Conservation (phyloP, 1,140 invertebrate species). For the Ladona fulva region DNA sequence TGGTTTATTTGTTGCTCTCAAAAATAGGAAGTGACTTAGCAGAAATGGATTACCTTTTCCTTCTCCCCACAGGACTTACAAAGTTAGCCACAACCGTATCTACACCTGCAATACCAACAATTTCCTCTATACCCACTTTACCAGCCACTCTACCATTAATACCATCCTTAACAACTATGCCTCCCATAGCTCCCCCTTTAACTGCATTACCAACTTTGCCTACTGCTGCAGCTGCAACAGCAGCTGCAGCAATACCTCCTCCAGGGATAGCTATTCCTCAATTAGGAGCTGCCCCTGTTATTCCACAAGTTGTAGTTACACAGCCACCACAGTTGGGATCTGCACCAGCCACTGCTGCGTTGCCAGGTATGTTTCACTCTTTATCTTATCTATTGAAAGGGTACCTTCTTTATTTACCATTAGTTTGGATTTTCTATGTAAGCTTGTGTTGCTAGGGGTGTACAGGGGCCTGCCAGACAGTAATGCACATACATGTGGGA, state of each 20-base stretch:
- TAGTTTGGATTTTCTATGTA: no score
- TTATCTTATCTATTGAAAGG: no score
- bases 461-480: no score
- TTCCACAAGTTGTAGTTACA: slow-evolving; percentile 18
- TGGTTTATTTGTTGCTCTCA: slow-evolving; percentile 19
- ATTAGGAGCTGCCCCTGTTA: slow-evolving; percentile 28
- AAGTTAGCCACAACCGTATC: slow-evolving; percentile 28
- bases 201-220: slow-evolving; percentile 26
- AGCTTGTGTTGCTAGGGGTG: no score
- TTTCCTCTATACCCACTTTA: slow-evolving; percentile 20
- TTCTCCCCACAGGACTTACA: slow-evolving; percentile 29
- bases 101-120: slow-evolving; percentile 26
- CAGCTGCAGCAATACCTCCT: slow-evolving; percentile 35
- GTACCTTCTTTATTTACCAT: no score
- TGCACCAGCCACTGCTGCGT: not conserved
- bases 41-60: slow-evolving; percentile 23
- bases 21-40: not conserved
- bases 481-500: no score
- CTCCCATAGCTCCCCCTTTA: slow-evolving; percentile 20
- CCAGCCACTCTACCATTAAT: slow-evolving; percentile 24
- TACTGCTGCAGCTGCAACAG: slow-evolving; percentile 29
- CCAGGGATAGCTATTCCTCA: slow-evolving; percentile 54
- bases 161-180: slow-evolving; percentile 26
- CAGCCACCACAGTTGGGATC: not conserved
- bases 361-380: not conserved